phyloP scores from a whole-genome alignment of 2,113 vertebrate genomes.

The Salvelinus fontinalis region DNA sequence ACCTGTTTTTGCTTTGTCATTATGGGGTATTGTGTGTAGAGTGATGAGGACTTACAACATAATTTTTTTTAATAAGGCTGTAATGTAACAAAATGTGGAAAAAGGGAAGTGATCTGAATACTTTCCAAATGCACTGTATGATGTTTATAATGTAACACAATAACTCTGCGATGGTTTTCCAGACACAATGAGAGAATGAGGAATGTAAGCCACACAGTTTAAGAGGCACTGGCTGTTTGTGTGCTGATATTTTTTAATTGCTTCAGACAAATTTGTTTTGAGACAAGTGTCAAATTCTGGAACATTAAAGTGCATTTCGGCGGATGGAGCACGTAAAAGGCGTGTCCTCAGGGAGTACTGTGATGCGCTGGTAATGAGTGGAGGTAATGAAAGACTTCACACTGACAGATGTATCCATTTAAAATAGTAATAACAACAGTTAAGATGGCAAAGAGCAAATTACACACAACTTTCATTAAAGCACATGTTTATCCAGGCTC shows the following conservation, averaged over 20 bases:
- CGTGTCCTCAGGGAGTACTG: slow-evolving; percentile 74
- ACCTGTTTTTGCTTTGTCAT: too few species aligned
- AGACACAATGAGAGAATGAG: slow-evolving; percentile 42
- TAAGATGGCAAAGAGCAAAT: slow-evolving; percentile 80
- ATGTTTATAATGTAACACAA: not conserved
- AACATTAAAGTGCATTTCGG: slow-evolving; percentile 76
- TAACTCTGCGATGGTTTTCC: slow-evolving; percentile 36
- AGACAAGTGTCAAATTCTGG: slow-evolving; percentile 68
- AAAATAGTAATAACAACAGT: slow-evolving; percentile 80
- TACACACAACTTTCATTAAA: slow-evolving; percentile 71
- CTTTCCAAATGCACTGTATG: too few species aligned
- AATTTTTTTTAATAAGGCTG: too few species aligned
- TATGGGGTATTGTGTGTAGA: too few species aligned
- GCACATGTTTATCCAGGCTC: slow-evolving; percentile 70
- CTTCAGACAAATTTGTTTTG: slow-evolving; percentile 80
- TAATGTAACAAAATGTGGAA: too few species aligned
- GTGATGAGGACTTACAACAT: too few species aligned
- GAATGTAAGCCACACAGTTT: slow-evolving; percentile 55
- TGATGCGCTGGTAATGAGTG: slow-evolving; percentile 76
- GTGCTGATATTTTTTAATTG: slow-evolving; percentile 79
- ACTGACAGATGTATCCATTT: slow-evolving; percentile 83
- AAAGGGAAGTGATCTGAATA: too few species aligned
- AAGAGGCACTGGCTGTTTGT: slow-evolving; percentile 61
- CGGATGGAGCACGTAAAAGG: slow-evolving; percentile 78
- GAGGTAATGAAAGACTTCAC: slow-evolving; percentile 81